phyloP scores from a whole-genome alignment of 2,797 vertebrate genomes.

The Cetoscarus ocellatus region DNA sequence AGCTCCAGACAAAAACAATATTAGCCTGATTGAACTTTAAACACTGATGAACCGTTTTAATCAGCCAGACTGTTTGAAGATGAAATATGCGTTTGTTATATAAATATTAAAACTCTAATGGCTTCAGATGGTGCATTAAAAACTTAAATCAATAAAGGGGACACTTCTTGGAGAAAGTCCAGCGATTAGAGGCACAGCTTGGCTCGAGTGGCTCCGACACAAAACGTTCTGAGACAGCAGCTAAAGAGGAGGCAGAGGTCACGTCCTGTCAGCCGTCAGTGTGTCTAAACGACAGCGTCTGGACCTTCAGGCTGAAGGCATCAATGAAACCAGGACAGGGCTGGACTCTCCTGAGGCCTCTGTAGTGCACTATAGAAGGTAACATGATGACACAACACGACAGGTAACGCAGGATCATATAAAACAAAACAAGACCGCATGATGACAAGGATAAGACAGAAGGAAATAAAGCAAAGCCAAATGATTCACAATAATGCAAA shows the following conservation, averaged over 20 bases:
- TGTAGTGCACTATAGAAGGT: too few relatives aligned
- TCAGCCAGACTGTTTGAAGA: conserved; percentile 22
- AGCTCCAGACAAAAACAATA: conserved; percentile 24
- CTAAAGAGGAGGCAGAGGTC: conserved; percentile 58
- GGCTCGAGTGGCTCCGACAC: conserved; percentile 55
- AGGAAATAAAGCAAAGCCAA: too few relatives aligned
- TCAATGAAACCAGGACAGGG: too few relatives aligned
- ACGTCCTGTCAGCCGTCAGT: conserved; percentile 51
- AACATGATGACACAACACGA: too few relatives aligned
- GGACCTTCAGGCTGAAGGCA: too few relatives aligned
- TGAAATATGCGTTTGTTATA: conserved; percentile 49
- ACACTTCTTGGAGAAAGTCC: conserved; percentile 68
- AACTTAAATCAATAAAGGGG: conserved; percentile 64
- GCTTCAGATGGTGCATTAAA: conserved; percentile 71
- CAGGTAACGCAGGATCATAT: too few relatives aligned
- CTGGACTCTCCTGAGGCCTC: too few relatives aligned
- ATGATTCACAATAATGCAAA: too few relatives aligned
- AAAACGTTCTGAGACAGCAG: conserved; percentile 51
- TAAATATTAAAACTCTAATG: conserved; percentile 54
- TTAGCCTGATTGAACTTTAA: conserved; percentile 29
- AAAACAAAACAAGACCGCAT: too few relatives aligned
- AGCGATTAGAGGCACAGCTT: conserved; percentile 50
- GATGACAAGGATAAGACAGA: too few relatives aligned
- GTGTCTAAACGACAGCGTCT: conserved; percentile 1
- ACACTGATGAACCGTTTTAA: conserved; percentile 29